Percentiles rank a stretch among this genome's conserved stretches.
These are phyloP conservation scores for Aplochiton taeniatus DNA, from an alignment of 2,797 vertebrate species.

Conservation along the genomic window DNA sequence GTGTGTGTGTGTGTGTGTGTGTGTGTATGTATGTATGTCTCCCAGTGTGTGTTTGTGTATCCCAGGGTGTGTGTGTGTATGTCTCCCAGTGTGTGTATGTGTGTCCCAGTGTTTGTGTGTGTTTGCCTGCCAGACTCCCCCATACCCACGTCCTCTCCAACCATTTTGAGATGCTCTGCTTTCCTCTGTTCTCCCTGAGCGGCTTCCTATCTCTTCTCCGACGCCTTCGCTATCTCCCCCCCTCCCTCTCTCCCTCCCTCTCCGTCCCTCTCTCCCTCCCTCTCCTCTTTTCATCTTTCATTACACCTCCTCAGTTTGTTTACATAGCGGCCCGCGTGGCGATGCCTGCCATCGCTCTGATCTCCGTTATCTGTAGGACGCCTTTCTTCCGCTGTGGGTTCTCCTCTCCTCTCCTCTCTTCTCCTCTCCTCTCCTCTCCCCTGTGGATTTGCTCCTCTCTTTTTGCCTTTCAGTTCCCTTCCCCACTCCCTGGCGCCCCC, in stretches of 20 bases:
- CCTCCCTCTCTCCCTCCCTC: background rate
- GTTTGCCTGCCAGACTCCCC: constrained; percentile 41
- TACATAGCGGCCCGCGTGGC: constrained; percentile 46
- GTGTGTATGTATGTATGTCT: constrained; percentile 25
- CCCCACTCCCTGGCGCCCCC: constrained; percentile 37
- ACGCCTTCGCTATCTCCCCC: constrained; percentile 16
- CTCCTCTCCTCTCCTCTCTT: constrained; percentile 12
- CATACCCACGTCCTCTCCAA: constrained; percentile 32
- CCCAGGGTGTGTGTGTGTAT: constrained; percentile 37
- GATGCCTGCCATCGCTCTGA: constrained; percentile 16
- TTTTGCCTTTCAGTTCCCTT: constrained; percentile 56
- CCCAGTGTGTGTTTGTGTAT: constrained; percentile 25
- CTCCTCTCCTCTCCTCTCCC: constrained; percentile 16
- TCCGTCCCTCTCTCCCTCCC: constrained; percentile 33
- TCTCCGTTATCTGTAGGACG: background rate
- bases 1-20: constrained; percentile 29
- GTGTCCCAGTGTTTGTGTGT: constrained; percentile 34
- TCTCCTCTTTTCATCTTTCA: constrained; percentile 51
- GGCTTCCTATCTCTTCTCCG: constrained; percentile 13
- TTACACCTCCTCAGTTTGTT: constrained; percentile 60
- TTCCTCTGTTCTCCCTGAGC: constrained; percentile 27
- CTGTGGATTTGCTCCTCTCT: constrained; percentile 1
- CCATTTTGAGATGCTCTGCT: constrained; percentile 48
- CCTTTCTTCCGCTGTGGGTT: background rate
- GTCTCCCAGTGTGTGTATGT: background rate